A percentile compares a stretch with the other conserved stretches of the same genome.
Conservation (phyloP, 2,113 vertebrate species). For the Lophotis ruficrista region DNA sequence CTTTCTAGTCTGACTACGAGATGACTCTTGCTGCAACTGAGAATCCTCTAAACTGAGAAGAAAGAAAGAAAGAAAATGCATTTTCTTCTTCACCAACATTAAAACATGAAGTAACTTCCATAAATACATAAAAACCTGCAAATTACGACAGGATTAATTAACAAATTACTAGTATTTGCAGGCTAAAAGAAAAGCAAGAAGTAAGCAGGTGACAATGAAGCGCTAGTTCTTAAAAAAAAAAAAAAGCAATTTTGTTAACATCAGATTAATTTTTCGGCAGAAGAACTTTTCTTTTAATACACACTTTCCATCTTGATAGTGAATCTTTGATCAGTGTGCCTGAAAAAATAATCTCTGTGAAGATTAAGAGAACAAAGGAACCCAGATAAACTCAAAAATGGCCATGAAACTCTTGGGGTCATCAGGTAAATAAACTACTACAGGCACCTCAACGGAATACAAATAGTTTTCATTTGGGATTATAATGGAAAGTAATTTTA, state of each 20-base stretch:
- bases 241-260: not conserved
- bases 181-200: not conserved
- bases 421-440: not conserved
- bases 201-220: not conserved
- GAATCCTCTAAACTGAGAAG: not conserved
- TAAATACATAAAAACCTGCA: not conserved
- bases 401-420: not conserved
- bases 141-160: not conserved
- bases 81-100: not conserved
- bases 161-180: not conserved
- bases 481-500: not conserved
- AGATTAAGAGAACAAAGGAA: slow-evolving; percentile 28
- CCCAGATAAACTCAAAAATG: not conserved
- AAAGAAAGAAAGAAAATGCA: not conserved
- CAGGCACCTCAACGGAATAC: not conserved
- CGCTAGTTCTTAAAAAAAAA: not conserved
- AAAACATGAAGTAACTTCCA: not conserved
- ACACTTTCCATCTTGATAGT: not conserved
- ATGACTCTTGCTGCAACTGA: not conserved
- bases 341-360: not conserved
- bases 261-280: not conserved
- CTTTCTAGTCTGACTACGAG: not conserved
- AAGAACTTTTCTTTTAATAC: not conserved
- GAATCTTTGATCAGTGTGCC: slow-evolving; percentile 13
- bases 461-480: not conserved